A percentile compares a stretch with the other conserved stretches of the same genome.
Evolutionary conservation across 1,140 invertebrate genomes (phyloP).

Genomic region (Bilobella aurantiaca): DNA sequence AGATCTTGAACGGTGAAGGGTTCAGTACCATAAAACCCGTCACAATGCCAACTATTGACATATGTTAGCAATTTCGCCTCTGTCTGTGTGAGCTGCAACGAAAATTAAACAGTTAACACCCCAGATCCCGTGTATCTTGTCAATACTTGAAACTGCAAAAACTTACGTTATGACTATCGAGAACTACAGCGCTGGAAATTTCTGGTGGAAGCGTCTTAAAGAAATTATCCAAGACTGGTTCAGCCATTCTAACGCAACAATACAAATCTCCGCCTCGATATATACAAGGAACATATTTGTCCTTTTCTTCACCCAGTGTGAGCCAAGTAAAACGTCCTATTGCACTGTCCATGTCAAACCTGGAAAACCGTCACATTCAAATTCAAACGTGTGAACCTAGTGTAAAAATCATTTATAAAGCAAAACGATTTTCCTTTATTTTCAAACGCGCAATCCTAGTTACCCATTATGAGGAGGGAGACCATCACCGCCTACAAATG

Average conservation of each 20-base stretch:
- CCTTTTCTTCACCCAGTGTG: constrained; percentile 16
- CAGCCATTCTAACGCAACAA: constrained; percentile 81
- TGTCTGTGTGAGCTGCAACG: constrained; percentile 68
- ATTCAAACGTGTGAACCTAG: too few relatives aligned
- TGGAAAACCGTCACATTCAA: constrained; percentile 10
- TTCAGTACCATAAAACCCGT: constrained; percentile 75
- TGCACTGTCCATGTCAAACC: constrained; percentile 32
- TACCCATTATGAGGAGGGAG: constrained; percentile 14
- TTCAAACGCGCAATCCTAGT: too few relatives aligned
- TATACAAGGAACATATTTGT: constrained; percentile 73
- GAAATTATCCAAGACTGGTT: constrained; percentile 53
- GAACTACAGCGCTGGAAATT: constrained; percentile 49
- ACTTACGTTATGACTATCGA: constrained; percentile 27
- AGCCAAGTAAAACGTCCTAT: constrained; percentile 33
- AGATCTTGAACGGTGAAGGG: constrained; percentile 81
- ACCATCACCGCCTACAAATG: background rate
- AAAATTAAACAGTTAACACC: constrained; percentile 11
- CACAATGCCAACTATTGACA: constrained; percentile 86
- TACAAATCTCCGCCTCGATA: constrained; percentile 71
- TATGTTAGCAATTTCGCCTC: constrained; percentile 84
- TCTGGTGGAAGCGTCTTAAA: constrained; percentile 68
- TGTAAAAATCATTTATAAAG: too few relatives aligned
- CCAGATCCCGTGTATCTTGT: background rate
- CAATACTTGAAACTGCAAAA: background rate
- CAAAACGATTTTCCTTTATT: too few relatives aligned